Evolutionary conservation across 2,888 invertebrate species (phyloP), one percentile per base, ranked within the genome.

Genomic region (Amiota communis): DNA sequence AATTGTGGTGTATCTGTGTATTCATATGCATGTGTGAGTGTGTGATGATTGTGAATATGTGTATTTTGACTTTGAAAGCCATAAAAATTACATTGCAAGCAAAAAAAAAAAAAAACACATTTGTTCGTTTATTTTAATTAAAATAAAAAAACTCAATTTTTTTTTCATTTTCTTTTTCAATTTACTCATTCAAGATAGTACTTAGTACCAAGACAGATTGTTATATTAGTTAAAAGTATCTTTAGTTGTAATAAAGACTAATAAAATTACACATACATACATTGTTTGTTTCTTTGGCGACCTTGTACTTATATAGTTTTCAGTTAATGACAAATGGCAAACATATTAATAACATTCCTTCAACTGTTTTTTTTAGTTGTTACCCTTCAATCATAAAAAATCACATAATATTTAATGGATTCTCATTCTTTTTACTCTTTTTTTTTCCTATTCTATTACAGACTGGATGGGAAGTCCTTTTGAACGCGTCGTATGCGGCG

Each of bases 401-500:
- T 46, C 36, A 36, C 3, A 36, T 36, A 36, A 36, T 36, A 4
- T 36, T 36, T 46, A 74, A 61, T 63, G 12, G 36, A 36, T 36
- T 76, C 74, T n/a, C 64, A 73, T 57, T 72, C 72, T 78, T 36
- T 71, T 76, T 68, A 15, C 72, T 74, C 91, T 90, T 91, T 72
- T 75, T 72, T 87, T 87, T 23, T 23, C n/a, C n/a, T n/a, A n/a
- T 23, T 57, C 17, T 11, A 15, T 59, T 59, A 12, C 94, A 96
- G 96, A 96, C 93, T 96, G 96, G 96, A 96, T 96, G 95, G 96
- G 95, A 92, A 96, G 95, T 92, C 96, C 96, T 89, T 96, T 96
- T 92, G 96, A 96, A 92, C 93, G 96, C 91, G 96, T 96, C 92
- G 96, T 96, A 91, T 96, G 96, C 93, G 96, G 96, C 94, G 95